Evolutionary conservation across 2,113 vertebrate species (phyloP), one percentile per base, ranked within the genome.

Genomic region (Mormoops blainvillei): DNA sequence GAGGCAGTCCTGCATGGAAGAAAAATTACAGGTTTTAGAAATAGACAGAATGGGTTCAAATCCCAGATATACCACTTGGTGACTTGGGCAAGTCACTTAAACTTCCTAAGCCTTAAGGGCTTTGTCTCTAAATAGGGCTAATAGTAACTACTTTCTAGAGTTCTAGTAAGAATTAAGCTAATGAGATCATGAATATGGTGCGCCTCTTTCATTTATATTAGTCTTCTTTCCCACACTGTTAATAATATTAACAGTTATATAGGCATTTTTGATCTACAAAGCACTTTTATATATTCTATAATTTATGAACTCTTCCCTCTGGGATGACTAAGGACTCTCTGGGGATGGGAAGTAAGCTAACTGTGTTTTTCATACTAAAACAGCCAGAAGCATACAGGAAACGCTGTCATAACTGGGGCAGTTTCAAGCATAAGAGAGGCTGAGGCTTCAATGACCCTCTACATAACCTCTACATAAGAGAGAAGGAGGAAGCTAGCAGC

Each of bases 21-120:
- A 68, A 76, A 78, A 90, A 54, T 48, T 43, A 41, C 0, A 3
- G 58, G 12, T 83, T 96, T 83, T 78, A 48, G 36, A 71, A 73
- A 45, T 33, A 82, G 41, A 41, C 26, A 85, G 41, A 92, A 76
- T 67, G 28, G 14, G 36, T 41, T 95, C 84, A 96, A 97, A 92
- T 89, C 14, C 20, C 13, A 91, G 41, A 28, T 41, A 26, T 43
- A 14, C 24, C 18, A n/a, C 83, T 63, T 61, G 80, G 45, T 61
- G 52, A 82, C 52, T 38, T 65, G 15, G 7, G 3, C 28, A 76
- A 74, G 43, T 86, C 45, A 81, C 16, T 90, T 76, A 76, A 58
- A 43, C 18, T 92, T 77, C 24, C 84, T 33, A 67, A 81, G 50
- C 38, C 43, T 63, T 78, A 70, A 61, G 38, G 19, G 19, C 18